Evolutionary conservation across 2,113 vertebrate species (phyloP), one percentile per base, ranked within the genome.

Genomic region (Tupaia chinensis): DNA sequence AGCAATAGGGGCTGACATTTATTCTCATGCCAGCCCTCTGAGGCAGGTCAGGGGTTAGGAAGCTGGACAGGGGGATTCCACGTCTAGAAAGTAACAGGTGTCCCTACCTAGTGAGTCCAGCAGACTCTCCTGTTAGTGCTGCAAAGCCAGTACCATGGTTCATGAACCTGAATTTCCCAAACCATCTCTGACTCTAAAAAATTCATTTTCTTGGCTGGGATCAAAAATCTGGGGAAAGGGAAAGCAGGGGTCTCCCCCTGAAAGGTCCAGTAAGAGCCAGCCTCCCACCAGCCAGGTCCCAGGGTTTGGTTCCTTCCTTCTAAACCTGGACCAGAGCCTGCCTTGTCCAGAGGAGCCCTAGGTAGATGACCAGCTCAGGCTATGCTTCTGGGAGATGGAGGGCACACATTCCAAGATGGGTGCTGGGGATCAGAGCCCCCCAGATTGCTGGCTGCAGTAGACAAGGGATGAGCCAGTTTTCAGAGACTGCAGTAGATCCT

Each of bases 401-500:
- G 56, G 22, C 8, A 54, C 20, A 60, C 29, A 65, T 74, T 68
- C n/a, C 23, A 11, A 70, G 27, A 7, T 61, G 68, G 32, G 15
- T 16, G 5, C 0, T 63, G 32, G 66, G 53, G 54, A 44, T 23
- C 70, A 76, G n/a, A 66, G 8, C 15, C 61, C 14, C 60, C 54
- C 11, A 9, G 32, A 60, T 5, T 3, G 34, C 13, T 19, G 58
- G 58, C 83, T 56, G 34, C 25, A 34, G 27, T 58, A 65, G 27
- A 22, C 27, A 87, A 19, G 0, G 16, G 34, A 9, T 20, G 44
- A 44, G 81, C n/a, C 23, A 56, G 61, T 15, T 54, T 70, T 60
- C 2, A 60, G 16, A 14, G 20, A 22, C 29, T 20, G 20, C 22
- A 15, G 32, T 22, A 58, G 1, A 0, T 13, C 20, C 14, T 3